Conservation (phyloP, 2,113 vertebrate genomes). For the Tragelaphus strepsiceros region DNA sequence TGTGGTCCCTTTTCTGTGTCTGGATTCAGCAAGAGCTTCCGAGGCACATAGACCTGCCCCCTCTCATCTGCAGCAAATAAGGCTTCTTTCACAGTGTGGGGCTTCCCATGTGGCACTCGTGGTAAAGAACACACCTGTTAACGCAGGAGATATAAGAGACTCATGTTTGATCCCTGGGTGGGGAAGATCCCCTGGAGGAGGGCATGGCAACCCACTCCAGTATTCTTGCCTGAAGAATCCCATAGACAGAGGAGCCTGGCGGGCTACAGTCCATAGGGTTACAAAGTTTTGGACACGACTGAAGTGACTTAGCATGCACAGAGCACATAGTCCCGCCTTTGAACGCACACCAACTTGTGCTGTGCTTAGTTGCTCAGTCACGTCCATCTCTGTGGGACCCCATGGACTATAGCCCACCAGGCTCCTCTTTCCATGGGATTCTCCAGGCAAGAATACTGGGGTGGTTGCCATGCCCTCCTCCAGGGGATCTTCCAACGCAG, state of each 20-base stretch:
- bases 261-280: background rate
- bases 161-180: background rate
- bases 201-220: background rate
- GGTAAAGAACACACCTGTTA: background rate
- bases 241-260: background rate
- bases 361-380: background rate
- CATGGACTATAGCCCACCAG: background rate
- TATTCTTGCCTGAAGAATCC: background rate
- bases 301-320: too few relatives aligned
- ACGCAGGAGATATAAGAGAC: background rate
- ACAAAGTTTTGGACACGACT: background rate
- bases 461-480: background rate
- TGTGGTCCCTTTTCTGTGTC: background rate
- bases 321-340: too few relatives aligned
- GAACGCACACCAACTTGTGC: background rate
- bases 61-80: background rate
- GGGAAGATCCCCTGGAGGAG: background rate
- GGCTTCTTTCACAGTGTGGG: background rate
- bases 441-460: background rate
- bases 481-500: background rate
- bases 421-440: background rate
- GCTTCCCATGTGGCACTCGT: background rate
- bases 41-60: background rate
- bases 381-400: background rate
- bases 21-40: background rate